Evolutionary conservation across 2,113 vertebrate species (phyloP).

Genomic region (Limnothrissa miodon): DNA sequence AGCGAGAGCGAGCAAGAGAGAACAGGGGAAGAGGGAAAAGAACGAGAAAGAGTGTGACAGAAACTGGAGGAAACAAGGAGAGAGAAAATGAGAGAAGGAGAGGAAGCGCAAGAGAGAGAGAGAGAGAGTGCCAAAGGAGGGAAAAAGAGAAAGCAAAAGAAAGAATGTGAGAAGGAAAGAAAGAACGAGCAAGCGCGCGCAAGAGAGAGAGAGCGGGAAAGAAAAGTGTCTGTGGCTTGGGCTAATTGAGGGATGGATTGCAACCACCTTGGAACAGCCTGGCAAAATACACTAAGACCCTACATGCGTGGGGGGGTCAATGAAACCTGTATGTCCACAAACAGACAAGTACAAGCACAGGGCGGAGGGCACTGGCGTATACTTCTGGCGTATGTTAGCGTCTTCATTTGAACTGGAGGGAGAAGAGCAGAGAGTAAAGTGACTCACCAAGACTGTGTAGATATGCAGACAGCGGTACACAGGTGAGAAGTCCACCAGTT

Average conservation of each 20-base stretch:
- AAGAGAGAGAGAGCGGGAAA: neutral
- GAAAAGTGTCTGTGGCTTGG: neutral
- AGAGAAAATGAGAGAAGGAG: neutral
- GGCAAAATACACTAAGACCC: neutral
- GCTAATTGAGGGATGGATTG: neutral
- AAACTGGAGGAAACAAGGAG: neutral
- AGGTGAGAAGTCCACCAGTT: slow-evolving; percentile 95
- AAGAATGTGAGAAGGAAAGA: neutral
- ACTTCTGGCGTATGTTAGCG: neutral
- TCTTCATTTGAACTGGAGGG: neutral
- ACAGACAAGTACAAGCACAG: neutral
- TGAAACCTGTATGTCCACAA: neutral
- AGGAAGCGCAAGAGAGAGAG: neutral
- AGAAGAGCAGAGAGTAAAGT: neutral
- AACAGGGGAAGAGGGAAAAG: neutral
- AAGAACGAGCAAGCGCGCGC: neutral
- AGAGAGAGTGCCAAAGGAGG: neutral
- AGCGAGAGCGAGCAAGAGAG: neutral
- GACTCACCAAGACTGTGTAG: slow-evolving; percentile 87
- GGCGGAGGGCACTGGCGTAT: neutral
- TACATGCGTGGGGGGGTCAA: neutral
- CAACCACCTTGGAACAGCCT: neutral
- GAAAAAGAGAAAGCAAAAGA: neutral
- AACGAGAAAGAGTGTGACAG: neutral
- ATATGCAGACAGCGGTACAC: slow-evolving; percentile 97